phyloP scores from a whole-genome alignment of 2,888 invertebrate species.

The Cremastobaeus sp. region DNA sequence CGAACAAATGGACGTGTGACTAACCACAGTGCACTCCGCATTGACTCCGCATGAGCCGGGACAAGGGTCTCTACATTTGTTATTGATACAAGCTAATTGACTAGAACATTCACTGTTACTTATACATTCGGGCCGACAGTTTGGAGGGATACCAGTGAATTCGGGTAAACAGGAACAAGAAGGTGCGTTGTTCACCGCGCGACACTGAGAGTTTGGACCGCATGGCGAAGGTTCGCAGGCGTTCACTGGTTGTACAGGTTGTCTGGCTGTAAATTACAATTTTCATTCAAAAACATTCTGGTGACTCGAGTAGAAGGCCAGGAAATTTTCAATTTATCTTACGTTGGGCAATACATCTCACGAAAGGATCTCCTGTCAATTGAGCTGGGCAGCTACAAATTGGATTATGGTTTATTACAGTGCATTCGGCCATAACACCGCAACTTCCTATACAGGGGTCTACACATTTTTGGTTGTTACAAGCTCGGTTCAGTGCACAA shows the following conservation, averaged over 20 bases:
- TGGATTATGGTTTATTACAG: constrained; percentile 88
- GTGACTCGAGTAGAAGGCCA: too few relatives aligned
- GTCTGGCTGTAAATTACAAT: constrained; percentile 10
- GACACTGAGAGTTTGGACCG: constrained; percentile 83
- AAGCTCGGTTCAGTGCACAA: constrained; percentile 86
- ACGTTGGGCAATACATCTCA: constrained; percentile 82
- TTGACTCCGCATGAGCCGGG: constrained; percentile 79
- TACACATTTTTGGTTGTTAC: constrained; percentile 90
- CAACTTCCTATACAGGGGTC: constrained; percentile 88
- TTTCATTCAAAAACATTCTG: neutral
- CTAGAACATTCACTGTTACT: constrained; percentile 84
- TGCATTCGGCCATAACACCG: constrained; percentile 85
- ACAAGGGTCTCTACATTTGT: constrained; percentile 85
- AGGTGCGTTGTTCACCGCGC: constrained; percentile 82
- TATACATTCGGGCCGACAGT: constrained; percentile 84
- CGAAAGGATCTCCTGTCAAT: constrained; percentile 87
- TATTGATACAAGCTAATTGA: constrained; percentile 84
- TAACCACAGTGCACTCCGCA: constrained; percentile 80
- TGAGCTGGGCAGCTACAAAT: constrained; percentile 86
- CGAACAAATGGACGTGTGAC: constrained; percentile 84
- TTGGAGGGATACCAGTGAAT: constrained; percentile 83
- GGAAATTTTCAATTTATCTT: constrained; percentile 65
- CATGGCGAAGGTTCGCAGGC: constrained; percentile 78
- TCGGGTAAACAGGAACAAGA: constrained; percentile 84
- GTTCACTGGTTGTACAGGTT: constrained; percentile 72